Conservation (phyloP, 1,140 invertebrate genomes). For the Drosophila simulans region DNA sequence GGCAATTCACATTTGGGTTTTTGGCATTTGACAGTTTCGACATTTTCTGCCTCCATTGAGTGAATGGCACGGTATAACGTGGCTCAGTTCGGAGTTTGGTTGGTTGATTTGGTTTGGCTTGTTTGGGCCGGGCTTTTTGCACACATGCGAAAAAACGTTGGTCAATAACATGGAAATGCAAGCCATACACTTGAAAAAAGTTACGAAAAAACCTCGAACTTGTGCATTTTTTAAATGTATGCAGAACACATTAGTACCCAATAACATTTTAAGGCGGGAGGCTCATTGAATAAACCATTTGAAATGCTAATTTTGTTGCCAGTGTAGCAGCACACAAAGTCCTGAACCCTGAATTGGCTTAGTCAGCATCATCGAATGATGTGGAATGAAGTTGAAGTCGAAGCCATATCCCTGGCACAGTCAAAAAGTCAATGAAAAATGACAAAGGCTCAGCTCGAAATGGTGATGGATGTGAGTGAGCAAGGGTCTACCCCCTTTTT, state of each 20-base stretch:
- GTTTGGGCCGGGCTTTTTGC: background rate
- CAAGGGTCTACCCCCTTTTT: background rate
- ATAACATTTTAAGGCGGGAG: background rate
- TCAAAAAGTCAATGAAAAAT: conserved; percentile 58
- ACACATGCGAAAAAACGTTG: conserved; percentile 52
- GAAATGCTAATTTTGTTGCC: background rate
- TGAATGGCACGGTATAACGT: conserved; percentile 14
- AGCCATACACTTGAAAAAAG: background rate
- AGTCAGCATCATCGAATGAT: conserved; percentile 43
- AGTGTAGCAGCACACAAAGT: conserved; percentile 9
- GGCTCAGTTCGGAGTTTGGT: conserved; percentile 2
- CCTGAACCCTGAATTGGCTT: conserved; percentile 40
- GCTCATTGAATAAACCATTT: too few species aligned
- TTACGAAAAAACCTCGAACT: too few species aligned
- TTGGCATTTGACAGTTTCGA: conserved; percentile 82
- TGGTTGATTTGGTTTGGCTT: conserved; percentile 9
- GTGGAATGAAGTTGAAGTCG: conserved; percentile 39
- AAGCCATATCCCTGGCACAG: conserved; percentile 33
- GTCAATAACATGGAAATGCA: conserved; percentile 63
- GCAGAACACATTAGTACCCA: too few species aligned
- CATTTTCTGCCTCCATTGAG: conserved; percentile 70
- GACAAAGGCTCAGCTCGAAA: conserved; percentile 48
- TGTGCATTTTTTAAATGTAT: too few species aligned
- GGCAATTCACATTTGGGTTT: conserved; percentile 75
- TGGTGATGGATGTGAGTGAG: conserved; percentile 35